Percentiles rank a stretch among this genome's conserved stretches.
phyloP scores from a whole-genome alignment of 2,113 vertebrate genomes.

The Procavia capensis region DNA sequence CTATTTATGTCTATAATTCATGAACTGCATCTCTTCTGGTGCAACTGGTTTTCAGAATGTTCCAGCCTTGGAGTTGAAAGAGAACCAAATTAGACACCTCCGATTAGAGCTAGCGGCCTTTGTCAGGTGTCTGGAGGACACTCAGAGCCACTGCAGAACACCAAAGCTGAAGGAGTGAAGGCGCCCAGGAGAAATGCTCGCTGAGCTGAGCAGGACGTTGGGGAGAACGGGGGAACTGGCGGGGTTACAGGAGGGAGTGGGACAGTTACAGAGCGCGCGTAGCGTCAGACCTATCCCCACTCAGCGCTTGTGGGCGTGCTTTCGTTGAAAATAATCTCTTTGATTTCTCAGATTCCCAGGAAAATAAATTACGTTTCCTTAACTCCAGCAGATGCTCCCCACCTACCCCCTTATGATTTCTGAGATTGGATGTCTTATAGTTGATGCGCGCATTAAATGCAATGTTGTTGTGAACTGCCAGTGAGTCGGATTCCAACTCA shows the following conservation, averaged over 20 bases:
- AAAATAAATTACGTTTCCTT: not conserved
- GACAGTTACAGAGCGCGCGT: not conserved
- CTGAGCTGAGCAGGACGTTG: not conserved
- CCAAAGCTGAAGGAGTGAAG: conserved; percentile 31
- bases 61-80: conserved; percentile 55
- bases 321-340: not conserved
- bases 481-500: not conserved
- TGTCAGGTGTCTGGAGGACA: not conserved
- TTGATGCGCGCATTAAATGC: not conserved
- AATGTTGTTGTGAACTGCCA: not conserved
- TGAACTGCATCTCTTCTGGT: conserved; percentile 51
- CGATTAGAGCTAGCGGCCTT: not conserved
- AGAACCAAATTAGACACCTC: conserved; percentile 10
- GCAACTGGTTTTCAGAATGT: conserved; percentile 57
- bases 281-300: not conserved
- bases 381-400: not conserved
- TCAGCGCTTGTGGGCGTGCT: not conserved
- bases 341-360: not conserved
- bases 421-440: not conserved
- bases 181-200: not conserved
- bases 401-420: not conserved
- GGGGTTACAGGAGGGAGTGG: not conserved
- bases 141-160: not conserved
- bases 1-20: conserved; percentile 73
- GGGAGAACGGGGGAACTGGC: not conserved